Evolutionary conservation across 37 sponge, comb jelly and placozoan genomes (phyloP).

Genomic region (Chondrilla cf. caribensis): DNA sequence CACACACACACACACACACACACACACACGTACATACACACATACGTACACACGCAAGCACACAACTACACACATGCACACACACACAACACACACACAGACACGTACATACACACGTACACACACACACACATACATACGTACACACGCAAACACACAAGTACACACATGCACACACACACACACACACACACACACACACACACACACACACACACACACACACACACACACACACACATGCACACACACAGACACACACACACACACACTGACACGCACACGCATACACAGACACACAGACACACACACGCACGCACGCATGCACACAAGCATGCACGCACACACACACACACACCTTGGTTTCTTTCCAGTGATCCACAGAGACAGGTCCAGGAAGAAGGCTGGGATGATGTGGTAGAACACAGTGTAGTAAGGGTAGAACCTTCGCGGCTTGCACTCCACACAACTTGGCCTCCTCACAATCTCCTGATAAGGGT

Average conservation of each 20-base stretch:
- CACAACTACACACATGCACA: too few relatives aligned
- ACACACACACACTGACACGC: not conserved
- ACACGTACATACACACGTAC: not conserved
- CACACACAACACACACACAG: not conserved
- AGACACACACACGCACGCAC: not conserved
- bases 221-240: not conserved
- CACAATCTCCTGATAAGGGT: constrained; percentile 70
- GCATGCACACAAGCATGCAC: not conserved
- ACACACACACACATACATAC: not conserved
- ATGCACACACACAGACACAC: constrained; percentile 23
- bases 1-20: not conserved
- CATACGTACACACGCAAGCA: not conserved
- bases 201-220: not conserved
- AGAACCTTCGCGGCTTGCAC: constrained; percentile 41
- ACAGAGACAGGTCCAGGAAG: constrained; percentile 48
- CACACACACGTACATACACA: not conserved
- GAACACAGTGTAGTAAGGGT: constrained; percentile 52
- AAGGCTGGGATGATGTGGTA: constrained; percentile 76
- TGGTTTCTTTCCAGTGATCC: constrained; percentile 65
- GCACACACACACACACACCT: constrained; percentile 26
- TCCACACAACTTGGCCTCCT: constrained; percentile 38
- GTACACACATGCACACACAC: too few relatives aligned
- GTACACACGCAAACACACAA: not conserved
- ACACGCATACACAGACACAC: not conserved
- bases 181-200: constrained; percentile 2